phyloP scores from a whole-genome alignment of 2,113 vertebrate genomes.

The Eulacestoma nigropectus region DNA sequence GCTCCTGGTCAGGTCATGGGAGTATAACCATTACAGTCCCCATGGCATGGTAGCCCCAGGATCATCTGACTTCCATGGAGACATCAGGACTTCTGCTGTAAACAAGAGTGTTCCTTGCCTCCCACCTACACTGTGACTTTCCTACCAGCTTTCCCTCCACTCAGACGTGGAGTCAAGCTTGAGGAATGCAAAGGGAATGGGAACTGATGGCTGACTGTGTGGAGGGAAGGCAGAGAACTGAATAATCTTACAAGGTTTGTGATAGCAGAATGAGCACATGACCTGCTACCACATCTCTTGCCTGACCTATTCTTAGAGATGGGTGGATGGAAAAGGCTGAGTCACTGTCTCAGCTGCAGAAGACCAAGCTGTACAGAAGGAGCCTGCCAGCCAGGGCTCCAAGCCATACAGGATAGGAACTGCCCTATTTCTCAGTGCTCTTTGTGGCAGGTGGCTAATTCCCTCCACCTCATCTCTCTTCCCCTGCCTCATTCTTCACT shows the following conservation, averaged over 20 bases:
- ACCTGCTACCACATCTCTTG: slow-evolving; percentile 16
- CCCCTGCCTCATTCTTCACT: neutral
- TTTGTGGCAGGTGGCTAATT: slow-evolving; percentile 31
- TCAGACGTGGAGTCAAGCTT: slow-evolving; percentile 44
- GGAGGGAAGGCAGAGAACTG: neutral
- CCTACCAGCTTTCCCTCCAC: neutral
- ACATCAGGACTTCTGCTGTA: neutral
- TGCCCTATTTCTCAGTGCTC: neutral
- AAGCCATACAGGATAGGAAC: slow-evolving; percentile 17
- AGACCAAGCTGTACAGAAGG: slow-evolving; percentile 25
- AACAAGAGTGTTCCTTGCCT: slow-evolving; percentile 29
- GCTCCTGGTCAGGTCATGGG: neutral
- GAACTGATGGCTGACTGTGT: neutral
- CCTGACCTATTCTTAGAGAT: slow-evolving; percentile 48
- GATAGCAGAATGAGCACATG: slow-evolving; percentile 35
- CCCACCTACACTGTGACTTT: slow-evolving; percentile 37
- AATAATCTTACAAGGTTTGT: neutral
- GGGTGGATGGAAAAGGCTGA: slow-evolving; percentile 56
- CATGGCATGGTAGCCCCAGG: neutral
- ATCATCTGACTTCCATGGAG: slow-evolving; percentile 28
- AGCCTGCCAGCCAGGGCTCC: slow-evolving; percentile 30
- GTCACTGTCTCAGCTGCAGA: slow-evolving; percentile 49
- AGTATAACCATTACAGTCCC: neutral
- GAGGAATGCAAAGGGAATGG: slow-evolving; percentile 24
- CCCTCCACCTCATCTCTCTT: neutral